Conservation (phyloP, 2,888 invertebrate genomes). For the Pachydiplax longipennis region DNA sequence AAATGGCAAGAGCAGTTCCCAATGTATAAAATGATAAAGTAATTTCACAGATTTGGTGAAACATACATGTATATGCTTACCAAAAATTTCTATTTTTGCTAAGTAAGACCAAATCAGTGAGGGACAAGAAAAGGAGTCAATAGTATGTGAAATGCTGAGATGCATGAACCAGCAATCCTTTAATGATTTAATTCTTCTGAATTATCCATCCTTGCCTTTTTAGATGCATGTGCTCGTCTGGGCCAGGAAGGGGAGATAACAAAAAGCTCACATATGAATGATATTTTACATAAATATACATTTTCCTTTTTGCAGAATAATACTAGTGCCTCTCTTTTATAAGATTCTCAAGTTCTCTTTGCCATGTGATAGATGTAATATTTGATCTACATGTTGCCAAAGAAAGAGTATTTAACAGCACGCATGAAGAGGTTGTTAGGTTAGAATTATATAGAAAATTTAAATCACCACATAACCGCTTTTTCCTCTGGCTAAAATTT, state of each 20-base stretch:
- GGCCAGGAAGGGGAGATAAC: slow-evolving; percentile 14
- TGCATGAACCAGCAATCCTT: slow-evolving; percentile 41
- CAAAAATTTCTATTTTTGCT: not conserved
- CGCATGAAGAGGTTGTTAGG: slow-evolving; percentile 19
- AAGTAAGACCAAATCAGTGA: not conserved
- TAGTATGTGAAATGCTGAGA: slow-evolving; percentile 22
- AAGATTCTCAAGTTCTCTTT: slow-evolving; percentile 16
- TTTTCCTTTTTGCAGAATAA: slow-evolving; percentile 11
- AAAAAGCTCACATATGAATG: slow-evolving; percentile 14
- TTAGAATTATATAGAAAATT: slow-evolving; percentile 1
- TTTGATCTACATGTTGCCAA: slow-evolving; percentile 19
- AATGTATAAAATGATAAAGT: too few species aligned
- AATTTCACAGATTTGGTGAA: too few species aligned
- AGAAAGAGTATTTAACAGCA: slow-evolving; percentile 8
- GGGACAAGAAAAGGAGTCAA: slow-evolving; percentile 14
- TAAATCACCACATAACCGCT: slow-evolving; percentile 21
- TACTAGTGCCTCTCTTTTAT: slow-evolving; percentile 25
- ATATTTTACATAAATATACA: not conserved
- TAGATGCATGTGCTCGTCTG: slow-evolving; percentile 41
- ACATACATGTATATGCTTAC: not conserved
- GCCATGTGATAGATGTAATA: slow-evolving; percentile 29
- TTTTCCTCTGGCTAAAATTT: not conserved
- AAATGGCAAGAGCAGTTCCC: too few species aligned
- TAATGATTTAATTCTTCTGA: not conserved
- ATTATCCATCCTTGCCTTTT: slow-evolving; percentile 18